A percentile compares a stretch with the other conserved stretches of the same genome.
Evolutionary conservation across 2,888 invertebrate species (phyloP).

Genomic region (Erebia epiphron): DNA sequence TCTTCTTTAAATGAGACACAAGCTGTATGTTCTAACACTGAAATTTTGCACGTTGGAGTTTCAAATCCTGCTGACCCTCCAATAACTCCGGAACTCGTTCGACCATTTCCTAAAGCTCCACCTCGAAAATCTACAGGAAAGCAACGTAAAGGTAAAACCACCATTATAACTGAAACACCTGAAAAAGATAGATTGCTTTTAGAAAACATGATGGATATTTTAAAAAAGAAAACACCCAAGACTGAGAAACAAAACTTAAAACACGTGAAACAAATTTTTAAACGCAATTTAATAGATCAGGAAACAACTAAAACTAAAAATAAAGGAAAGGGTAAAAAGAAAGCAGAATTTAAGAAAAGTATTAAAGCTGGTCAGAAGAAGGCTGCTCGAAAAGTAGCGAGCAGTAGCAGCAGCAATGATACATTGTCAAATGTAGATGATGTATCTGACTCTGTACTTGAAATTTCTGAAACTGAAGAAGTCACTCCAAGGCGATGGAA

Average conservation of each 20-base stretch:
- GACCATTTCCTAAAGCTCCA: too few relatives aligned
- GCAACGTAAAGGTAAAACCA: too few relatives aligned
- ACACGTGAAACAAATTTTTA: constrained; percentile 39
- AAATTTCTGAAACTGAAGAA: constrained; percentile 29
- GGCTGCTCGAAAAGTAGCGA: constrained; percentile 23
- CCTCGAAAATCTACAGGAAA: too few relatives aligned
- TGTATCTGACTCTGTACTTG: too few relatives aligned
- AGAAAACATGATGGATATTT: too few relatives aligned
- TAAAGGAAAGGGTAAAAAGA: constrained; percentile 36
- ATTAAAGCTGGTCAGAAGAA: constrained; percentile 28
- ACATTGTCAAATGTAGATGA: constrained; percentile 10
- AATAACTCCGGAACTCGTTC: too few relatives aligned
- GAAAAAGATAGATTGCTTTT: constrained; percentile 26
- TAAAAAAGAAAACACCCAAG: constrained; percentile 35
- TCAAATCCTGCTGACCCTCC: too few relatives aligned
- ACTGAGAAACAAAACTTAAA: constrained; percentile 36
- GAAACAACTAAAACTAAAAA: constrained; percentile 34
- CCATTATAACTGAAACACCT: constrained; percentile 22
- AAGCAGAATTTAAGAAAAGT: constrained; percentile 29
- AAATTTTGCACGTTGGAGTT: too few relatives aligned
- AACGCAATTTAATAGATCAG: constrained; percentile 34
- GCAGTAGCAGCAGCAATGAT: constrained; percentile 32
- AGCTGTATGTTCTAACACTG: too few relatives aligned
- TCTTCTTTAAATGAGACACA: too few relatives aligned
- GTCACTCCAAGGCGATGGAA: not conserved